phyloP scores from a whole-genome alignment of 2,888 invertebrate species.

The Ochropleura leucogaster region DNA sequence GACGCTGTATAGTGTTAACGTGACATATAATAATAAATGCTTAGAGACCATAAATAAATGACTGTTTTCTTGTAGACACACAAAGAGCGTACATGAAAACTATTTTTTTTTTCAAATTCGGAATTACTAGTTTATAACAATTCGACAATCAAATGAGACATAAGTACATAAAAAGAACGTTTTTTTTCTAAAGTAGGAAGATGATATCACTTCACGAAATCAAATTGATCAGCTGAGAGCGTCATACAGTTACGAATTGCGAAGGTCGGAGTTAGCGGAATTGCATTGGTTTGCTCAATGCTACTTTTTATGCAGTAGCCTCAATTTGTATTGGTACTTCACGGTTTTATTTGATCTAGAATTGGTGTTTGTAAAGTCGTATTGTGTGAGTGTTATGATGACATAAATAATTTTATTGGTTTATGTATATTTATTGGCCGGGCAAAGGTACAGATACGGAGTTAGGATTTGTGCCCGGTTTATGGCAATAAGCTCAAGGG shows the following conservation, averaged over 20 bases:
- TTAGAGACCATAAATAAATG: not conserved
- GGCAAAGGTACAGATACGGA: not conserved
- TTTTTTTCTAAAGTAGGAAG: slow-evolving; percentile 59
- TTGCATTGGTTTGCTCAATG: slow-evolving; percentile 66
- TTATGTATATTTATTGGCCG: too few relatives aligned
- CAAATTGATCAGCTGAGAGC: slow-evolving; percentile 54
- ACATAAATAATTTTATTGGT: not conserved
- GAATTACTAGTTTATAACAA: not conserved
- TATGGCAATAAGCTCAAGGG: not conserved
- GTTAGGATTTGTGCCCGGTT: not conserved
- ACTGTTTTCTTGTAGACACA: not conserved
- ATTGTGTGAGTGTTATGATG: not conserved
- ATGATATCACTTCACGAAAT: slow-evolving; percentile 60
- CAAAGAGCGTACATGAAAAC: not conserved
- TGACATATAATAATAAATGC: not conserved
- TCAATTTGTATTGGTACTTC: slow-evolving; percentile 17
- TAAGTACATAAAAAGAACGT: not conserved
- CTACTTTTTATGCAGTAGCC: slow-evolving; percentile 49
- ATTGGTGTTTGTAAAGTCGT: slow-evolving; percentile 7
- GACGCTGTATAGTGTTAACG: too few relatives aligned
- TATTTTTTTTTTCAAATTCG: not conserved
- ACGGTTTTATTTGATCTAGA: slow-evolving; percentile 42
- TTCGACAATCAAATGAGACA: not conserved
- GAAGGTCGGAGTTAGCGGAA: slow-evolving; percentile 63
- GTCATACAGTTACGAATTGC: slow-evolving; percentile 50